These are phyloP conservation scores for Iphiclides podalirius DNA, from an alignment of 2,888 invertebrate species.

Conservation along the genomic window DNA sequence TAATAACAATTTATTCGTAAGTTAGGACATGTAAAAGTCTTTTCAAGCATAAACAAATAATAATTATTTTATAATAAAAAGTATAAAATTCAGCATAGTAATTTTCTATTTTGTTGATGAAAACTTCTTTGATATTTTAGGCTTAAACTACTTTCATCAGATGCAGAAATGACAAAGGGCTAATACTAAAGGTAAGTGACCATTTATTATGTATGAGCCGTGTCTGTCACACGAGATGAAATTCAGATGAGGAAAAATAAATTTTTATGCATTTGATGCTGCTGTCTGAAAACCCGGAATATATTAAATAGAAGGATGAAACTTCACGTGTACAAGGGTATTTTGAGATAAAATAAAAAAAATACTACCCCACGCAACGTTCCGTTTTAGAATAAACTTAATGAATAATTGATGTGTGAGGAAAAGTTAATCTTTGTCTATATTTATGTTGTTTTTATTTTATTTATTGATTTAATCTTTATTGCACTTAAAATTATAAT, in stretches of 20 bases:
- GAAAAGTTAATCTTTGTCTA: too few species aligned
- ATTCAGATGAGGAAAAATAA: constrained; percentile 67
- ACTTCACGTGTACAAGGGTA: constrained; percentile 5
- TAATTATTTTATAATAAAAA: too few species aligned
- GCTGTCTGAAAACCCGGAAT: constrained; percentile 41
- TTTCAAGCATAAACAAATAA: too few species aligned
- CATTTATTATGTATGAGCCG: constrained; percentile 66
- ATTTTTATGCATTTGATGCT: constrained; percentile 65
- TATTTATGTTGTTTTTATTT: too few species aligned
- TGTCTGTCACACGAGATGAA: constrained; percentile 55
- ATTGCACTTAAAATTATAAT: too few species aligned
- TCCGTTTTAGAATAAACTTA: not conserved
- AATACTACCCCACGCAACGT: constrained; percentile 8
- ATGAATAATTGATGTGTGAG: not conserved
- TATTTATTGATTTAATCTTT: too few species aligned
- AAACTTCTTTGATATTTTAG: too few species aligned
- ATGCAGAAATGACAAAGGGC: constrained; percentile 30
- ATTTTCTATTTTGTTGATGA: too few species aligned
- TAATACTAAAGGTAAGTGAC: constrained; percentile 27
- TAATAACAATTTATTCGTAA: too few species aligned
- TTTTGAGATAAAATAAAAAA: constrained; percentile 6
- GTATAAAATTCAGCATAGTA: too few species aligned
- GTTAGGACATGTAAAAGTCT: too few species aligned
- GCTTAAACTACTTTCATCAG: constrained; percentile 3
- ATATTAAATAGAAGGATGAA: constrained; percentile 28